phyloP scores from a whole-genome alignment of 2,888 invertebrate genomes.

The Patella pellucida region DNA sequence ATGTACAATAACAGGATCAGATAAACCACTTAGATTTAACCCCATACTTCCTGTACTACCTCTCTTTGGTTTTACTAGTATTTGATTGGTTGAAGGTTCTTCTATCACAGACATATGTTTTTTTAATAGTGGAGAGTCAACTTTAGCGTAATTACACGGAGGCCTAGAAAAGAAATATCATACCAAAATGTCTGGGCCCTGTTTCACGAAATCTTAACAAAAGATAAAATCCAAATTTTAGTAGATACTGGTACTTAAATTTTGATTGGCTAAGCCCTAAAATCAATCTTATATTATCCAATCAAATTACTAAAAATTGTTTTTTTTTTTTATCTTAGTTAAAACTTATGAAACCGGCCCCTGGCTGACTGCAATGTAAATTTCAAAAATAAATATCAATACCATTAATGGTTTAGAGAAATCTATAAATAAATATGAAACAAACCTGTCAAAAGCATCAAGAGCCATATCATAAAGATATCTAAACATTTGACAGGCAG shows the following conservation, averaged over 20 bases:
- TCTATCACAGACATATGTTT: slow-evolving; percentile 48
- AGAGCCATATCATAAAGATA: slow-evolving; percentile 94
- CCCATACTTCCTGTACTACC: slow-evolving; percentile 66
- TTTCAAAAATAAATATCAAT: neutral
- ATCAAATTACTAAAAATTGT: no score
- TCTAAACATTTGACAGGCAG: slow-evolving; percentile 87
- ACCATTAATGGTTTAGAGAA: neutral
- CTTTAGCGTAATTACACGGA: slow-evolving; percentile 31
- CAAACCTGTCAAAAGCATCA: slow-evolving; percentile 92
- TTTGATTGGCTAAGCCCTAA: no score
- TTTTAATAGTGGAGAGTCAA: slow-evolving; percentile 53
- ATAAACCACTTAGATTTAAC: slow-evolving; percentile 73
- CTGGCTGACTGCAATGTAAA: neutral
- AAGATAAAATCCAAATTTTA: no score
- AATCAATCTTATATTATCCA: no score
- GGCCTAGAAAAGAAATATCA: slow-evolving; percentile 38
- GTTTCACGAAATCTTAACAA: no score
- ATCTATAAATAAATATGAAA: neutral
- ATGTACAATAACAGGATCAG: slow-evolving; percentile 88
- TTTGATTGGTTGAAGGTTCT: slow-evolving; percentile 26
- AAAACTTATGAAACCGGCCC: no score
- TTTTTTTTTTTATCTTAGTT: no score
- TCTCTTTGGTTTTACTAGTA: slow-evolving; percentile 53
- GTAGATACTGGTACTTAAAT: no score
- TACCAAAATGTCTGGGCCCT: neutral